Percentiles rank a stretch among this genome's conserved stretches.
Conservation (phyloP, 1,140 invertebrate species). For the Dendrolimus kikuchii region DNA sequence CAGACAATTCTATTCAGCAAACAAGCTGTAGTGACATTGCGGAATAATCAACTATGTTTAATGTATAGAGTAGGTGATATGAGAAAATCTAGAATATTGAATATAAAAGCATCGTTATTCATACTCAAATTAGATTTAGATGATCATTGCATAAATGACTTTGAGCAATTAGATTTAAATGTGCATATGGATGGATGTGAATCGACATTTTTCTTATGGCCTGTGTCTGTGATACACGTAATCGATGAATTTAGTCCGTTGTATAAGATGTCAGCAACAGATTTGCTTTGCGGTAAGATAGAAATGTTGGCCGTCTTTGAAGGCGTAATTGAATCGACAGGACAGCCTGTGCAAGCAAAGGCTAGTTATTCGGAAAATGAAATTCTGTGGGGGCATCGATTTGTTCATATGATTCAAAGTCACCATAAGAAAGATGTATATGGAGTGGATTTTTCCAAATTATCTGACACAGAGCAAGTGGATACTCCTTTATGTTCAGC, state of each 20-base stretch:
- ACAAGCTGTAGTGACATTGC: conserved; percentile 87
- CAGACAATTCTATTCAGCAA: conserved; percentile 93
- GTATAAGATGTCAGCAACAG: conserved; percentile 84
- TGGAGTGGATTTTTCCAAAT: conserved; percentile 87
- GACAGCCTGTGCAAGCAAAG: conserved; percentile 75
- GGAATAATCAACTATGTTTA: conserved; percentile 87
- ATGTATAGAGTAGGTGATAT: conserved; percentile 96
- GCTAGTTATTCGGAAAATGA: conserved; percentile 80
- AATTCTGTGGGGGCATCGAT: conserved; percentile 82
- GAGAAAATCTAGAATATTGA: conserved; percentile 94
- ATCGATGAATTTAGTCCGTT: conserved; percentile 84
- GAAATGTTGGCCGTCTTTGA: conserved; percentile 86
- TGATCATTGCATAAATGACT: conserved; percentile 74
- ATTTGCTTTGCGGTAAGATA: conserved; percentile 82
- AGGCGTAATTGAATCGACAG: conserved; percentile 81
- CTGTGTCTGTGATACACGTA: conserved; percentile 83
- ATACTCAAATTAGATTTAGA: conserved; percentile 82
- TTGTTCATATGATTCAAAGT: conserved; percentile 81
- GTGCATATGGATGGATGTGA: conserved; percentile 84
- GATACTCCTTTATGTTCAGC: conserved; percentile 90
- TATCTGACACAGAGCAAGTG: conserved; percentile 87
- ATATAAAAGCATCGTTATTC: conserved; percentile 87
- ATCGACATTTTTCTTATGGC: conserved; percentile 89
- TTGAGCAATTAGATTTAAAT: conserved; percentile 80
- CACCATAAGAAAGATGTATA: conserved; percentile 85